These are phyloP conservation scores for Calyptommatus sinebrachiatus DNA, from an alignment of 2,113 vertebrate species.

Conservation along the genomic window DNA sequence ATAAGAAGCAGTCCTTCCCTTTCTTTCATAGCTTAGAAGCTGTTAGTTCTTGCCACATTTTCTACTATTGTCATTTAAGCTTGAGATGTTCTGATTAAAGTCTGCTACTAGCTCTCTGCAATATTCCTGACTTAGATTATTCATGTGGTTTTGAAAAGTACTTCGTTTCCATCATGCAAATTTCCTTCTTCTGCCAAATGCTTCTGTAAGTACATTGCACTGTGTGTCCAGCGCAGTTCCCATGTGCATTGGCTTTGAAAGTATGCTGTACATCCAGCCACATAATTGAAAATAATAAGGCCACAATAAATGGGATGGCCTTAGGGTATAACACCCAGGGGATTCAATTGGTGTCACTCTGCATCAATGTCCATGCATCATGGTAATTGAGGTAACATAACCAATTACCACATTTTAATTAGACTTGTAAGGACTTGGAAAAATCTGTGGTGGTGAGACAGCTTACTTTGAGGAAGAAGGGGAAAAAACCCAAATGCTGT, in stretches of 20 bases:
- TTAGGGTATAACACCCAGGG: constrained; percentile 79
- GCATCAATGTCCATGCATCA: constrained; percentile 81
- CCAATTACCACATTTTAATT: constrained; percentile 86
- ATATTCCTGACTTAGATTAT: constrained; percentile 51
- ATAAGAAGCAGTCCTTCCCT: constrained; percentile 32
- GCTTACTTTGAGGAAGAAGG: constrained; percentile 51
- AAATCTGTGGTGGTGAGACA: constrained; percentile 70
- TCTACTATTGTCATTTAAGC: constrained; percentile 41
- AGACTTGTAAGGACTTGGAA: constrained; percentile 81
- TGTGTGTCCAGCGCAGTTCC: constrained; percentile 61
- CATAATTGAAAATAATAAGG: constrained; percentile 83
- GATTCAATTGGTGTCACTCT: constrained; percentile 80
- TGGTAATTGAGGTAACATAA: constrained; percentile 84
- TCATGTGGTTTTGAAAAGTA: constrained; percentile 24
- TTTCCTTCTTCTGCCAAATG: constrained; percentile 41
- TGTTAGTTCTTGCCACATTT: constrained; percentile 52
- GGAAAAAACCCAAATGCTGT: constrained; percentile 44
- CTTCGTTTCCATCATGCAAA: constrained; percentile 33
- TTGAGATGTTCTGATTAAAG: constrained; percentile 52
- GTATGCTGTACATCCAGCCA: constrained; percentile 71
- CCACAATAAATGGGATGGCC: constrained; percentile 77
- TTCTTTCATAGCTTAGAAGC: constrained; percentile 31
- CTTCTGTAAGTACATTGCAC: constrained; percentile 45
- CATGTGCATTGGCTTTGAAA: constrained; percentile 65
- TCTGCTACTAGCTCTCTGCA: constrained; percentile 34